These are phyloP conservation scores for Apis florea DNA, from an alignment of 1,140 invertebrate genomes.

Conservation along the genomic window DNA sequence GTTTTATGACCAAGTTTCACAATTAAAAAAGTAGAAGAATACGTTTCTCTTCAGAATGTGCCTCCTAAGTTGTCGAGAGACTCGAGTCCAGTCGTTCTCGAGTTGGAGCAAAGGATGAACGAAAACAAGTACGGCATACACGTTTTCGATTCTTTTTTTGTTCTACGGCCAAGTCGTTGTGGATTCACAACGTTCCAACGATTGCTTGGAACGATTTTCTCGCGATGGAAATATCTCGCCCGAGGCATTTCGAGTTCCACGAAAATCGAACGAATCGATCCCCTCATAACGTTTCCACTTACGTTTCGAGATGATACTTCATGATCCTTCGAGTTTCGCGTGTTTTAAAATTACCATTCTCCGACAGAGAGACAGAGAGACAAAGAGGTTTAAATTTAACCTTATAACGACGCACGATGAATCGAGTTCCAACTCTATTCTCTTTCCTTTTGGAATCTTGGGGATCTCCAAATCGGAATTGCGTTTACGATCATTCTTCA, in stretches of 20 bases:
- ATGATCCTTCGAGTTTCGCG: constrained; percentile 2
- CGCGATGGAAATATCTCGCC: neutral
- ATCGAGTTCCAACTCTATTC: neutral
- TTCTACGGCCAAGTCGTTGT: neutral
- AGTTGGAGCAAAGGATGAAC: too few species aligned
- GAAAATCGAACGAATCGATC: constrained; percentile 11
- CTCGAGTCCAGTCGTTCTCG: too few species aligned
- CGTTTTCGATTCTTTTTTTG: too few species aligned
- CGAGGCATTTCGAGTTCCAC: neutral
- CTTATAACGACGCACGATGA: neutral
- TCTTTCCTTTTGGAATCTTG: neutral
- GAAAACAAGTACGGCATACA: too few species aligned
- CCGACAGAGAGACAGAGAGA: too few species aligned
- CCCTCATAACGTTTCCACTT: neutral
- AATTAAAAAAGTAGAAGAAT: too few species aligned
- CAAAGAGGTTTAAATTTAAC: too few species aligned
- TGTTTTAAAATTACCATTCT: neutral
- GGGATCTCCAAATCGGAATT: neutral
- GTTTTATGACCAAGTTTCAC: too few species aligned
- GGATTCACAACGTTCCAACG: neutral
- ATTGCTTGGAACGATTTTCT: neutral
- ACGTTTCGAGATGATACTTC: neutral
- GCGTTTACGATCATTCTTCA: too few species aligned
- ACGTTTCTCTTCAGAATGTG: too few species aligned
- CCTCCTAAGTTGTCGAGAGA: too few species aligned